Conservation (phyloP, 2,113 vertebrate genomes). For the Asarcornis scutulata region DNA sequence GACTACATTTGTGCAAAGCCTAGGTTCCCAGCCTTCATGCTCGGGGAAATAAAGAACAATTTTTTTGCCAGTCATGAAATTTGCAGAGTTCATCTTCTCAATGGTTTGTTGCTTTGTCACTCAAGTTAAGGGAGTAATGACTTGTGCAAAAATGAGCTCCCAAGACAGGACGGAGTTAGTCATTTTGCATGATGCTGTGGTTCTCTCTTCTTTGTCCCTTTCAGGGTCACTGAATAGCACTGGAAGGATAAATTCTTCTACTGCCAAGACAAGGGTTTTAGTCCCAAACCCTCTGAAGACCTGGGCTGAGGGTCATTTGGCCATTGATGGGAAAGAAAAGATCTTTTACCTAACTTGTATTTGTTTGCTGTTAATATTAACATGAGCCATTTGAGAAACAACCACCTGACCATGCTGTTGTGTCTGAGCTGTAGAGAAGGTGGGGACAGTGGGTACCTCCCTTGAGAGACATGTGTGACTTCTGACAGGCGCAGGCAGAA, state of each 20-base stretch:
- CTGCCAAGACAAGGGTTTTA: neutral
- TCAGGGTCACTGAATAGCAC: neutral
- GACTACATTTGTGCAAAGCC: neutral
- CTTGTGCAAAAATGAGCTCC: neutral
- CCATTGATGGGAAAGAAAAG: neutral
- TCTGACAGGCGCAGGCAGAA: neutral
- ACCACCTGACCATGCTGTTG: neutral
- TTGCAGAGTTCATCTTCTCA: neutral
- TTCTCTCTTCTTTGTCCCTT: neutral
- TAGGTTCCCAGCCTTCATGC: neutral
- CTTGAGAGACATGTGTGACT: neutral
- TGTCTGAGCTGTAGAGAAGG: rapidly evolving
- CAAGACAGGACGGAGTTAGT: neutral
- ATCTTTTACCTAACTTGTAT: neutral
- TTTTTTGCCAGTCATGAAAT: neutral
- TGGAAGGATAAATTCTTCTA: neutral
- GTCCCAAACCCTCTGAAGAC: neutral
- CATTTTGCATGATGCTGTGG: neutral
- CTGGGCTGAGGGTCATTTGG: neutral
- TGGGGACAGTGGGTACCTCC: neutral
- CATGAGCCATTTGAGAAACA: neutral
- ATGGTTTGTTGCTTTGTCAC: neutral
- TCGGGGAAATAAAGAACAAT: neutral
- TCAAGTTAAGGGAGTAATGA: neutral
- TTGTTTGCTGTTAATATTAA: neutral